Conservation (phyloP, 1,140 invertebrate species). For the Drosophila kohkoa region DNA sequence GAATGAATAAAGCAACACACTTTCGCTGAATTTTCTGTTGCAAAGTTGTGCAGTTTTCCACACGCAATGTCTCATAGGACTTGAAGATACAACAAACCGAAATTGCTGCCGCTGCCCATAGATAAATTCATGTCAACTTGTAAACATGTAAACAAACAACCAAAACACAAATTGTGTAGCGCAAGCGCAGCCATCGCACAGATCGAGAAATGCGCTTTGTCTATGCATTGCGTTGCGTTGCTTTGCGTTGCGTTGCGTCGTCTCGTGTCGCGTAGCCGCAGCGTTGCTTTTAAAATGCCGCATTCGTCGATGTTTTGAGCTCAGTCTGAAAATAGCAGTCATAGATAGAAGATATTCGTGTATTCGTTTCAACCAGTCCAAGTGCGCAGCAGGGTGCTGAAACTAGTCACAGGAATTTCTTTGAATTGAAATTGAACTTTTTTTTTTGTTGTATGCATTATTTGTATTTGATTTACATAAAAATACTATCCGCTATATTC, state of each 20-base stretch:
- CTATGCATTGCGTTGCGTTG: slow-evolving; percentile 17
- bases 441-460: slow-evolving; percentile 21
- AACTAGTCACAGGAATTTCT: slow-evolving; percentile 21
- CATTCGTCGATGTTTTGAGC: slow-evolving; percentile 59
- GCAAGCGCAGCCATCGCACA: too few species aligned
- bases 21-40: too few species aligned
- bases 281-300: slow-evolving; percentile 70
- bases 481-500: too few species aligned
- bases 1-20: too few species aligned
- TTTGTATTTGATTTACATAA: background rate
- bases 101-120: too few species aligned
- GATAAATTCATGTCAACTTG: too few species aligned
- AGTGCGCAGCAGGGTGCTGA: slow-evolving; percentile 11
- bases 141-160: too few species aligned
- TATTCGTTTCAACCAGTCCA: slow-evolving; percentile 19
- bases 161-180: too few species aligned
- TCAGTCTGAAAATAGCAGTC: slow-evolving; percentile 69
- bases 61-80: too few species aligned
- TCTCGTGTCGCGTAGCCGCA: slow-evolving; percentile 22
- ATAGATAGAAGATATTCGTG: slow-evolving; percentile 19
- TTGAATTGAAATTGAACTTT: background rate
- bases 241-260: slow-evolving; percentile 21
- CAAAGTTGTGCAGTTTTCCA: too few species aligned
- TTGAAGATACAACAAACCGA: too few species aligned
- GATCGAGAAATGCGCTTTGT: too few species aligned